Evolutionary conservation across 92 coral and sea anemone species (phyloP), one percentile per base, ranked within the genome.

Genomic region (Heliopora coerulea): DNA sequence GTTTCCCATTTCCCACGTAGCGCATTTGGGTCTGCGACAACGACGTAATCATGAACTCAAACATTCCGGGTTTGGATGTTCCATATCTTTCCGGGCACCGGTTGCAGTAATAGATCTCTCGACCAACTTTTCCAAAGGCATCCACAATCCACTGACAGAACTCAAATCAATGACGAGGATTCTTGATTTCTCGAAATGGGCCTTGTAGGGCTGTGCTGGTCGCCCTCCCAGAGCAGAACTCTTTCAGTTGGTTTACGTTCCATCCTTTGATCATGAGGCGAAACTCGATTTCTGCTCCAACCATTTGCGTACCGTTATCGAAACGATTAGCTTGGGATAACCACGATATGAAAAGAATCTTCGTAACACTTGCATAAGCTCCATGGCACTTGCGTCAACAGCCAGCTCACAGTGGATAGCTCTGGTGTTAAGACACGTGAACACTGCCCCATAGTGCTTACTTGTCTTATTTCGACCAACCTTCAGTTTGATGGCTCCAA

Each of bases 381-480:
- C 89, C 89, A 85, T 81, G 57, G 83, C 75, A 64, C 78, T 79
- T 29, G 68, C 75, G 25, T 79, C 82, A 15, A 46, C 39, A 11
- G 82, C 68, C 23, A 84, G 65, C 35, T 73, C 82, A 29, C 84
- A 84, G 41, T 84, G 88, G 25, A 79, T 64, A 3, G 82, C 78
- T 80, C 88, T 54, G 13, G 88, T 73, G 42, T 80, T 65, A 18
- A 84, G 50, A 54, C 89, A 81, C 21, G 75, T 75, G 41, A 74
- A 80, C 19, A 78, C 44, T 50, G 80, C 88, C 23, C 85, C 89
- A 39, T 84, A 73, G 41, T 79, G 73, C 23, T 79, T 84, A 13
- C 76, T 60, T 2, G 84, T 84, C 41, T 84, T 79, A 75, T 79
- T 79, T 58, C 88, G 49, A 24, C 88, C 88, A 26, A 84, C 46